Conservation (phyloP, 2,888 invertebrate species). For the Lasioglossum calceatum region DNA sequence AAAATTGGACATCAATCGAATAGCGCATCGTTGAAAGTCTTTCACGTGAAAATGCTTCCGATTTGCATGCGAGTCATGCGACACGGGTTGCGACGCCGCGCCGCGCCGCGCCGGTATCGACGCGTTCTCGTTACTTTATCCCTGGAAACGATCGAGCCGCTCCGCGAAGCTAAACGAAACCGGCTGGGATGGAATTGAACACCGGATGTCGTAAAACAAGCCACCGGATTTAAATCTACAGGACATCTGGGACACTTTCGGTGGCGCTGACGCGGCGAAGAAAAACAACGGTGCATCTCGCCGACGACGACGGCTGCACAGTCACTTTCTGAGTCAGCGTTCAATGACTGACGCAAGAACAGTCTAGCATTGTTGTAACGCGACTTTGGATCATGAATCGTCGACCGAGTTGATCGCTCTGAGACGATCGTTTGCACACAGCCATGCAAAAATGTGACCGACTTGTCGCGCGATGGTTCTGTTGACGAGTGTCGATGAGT, state of each 20-base stretch:
- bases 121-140: not conserved
- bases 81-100: not conserved
- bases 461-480: not conserved
- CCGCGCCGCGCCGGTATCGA: not conserved
- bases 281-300: slow-evolving; percentile 24
- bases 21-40: not conserved
- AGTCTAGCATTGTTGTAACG: slow-evolving; percentile 16
- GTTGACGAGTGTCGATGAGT: not conserved
- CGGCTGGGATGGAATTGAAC: slow-evolving; percentile 21
- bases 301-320: slow-evolving; percentile 13
- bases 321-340: slow-evolving; percentile 45
- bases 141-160: slow-evolving; percentile 4
- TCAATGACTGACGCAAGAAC: slow-evolving; percentile 38
- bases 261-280: slow-evolving; percentile 19
- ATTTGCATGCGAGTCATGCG: slow-evolving; percentile 9
- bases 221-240: slow-evolving; percentile 47
- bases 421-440: not conserved
- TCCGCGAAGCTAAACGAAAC: slow-evolving; percentile 7
- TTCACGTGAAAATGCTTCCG: not conserved
- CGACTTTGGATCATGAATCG: slow-evolving; percentile 1
- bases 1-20: not conserved
- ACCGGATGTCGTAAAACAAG: slow-evolving; percentile 53
- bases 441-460: not conserved
- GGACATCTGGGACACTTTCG: slow-evolving; percentile 59
- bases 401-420: not conserved